Base-by-base conservation (phyloP, 2,888 invertebrate genomes). In the Beris chalybata region DNA sequence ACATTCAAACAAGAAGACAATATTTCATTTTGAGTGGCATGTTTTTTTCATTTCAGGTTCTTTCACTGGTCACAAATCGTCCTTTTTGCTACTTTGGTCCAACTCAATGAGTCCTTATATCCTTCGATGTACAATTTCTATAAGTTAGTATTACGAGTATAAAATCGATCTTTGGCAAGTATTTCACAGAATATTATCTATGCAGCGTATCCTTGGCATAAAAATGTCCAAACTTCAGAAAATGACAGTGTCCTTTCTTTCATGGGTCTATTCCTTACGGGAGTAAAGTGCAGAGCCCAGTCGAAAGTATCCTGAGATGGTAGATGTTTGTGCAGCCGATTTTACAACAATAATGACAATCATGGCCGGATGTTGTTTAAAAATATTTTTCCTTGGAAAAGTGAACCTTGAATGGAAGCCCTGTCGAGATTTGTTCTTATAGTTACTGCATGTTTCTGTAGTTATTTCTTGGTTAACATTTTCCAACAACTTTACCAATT, bases 321-420 rank as follows among this genome's bases (percentile, higher is more conserved):
- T 38, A 1, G 3, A 5, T 38, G 9, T 3, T 38, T 38, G 38
- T 38, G 38, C 38, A 38, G 38, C 38, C 5, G 9, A 38, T 38
- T 38, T 38, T 58, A n/a, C 15, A 56, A 13, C 12, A 30, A 30
- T 53, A 67, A 44, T 71, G 65, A 67, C 69, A 67, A 66, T 66
- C 67, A 67, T 70, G 70, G 69, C 70, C 67, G 70, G 70, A 70
- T 67, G 63, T 65, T 38, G 48, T 59, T 38, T 30, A 47, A 47
- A 57, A 57, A 57, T 57, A 57, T 57, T 57, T 57, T 30, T 29
- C 22, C 5, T 15, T 3, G 7, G 22, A 22, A 22, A 22, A 38
- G 38, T 7, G 38, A 38, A 38, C 5, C 1, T 7, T 5, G 38
- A 38, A 38, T 38, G 38, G 9, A 3, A 22, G 22, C 3, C 3